Percentiles rank a stretch among this genome's conserved stretches.
These are phyloP conservation scores for Pantherophis guttatus DNA, from an alignment of 2,113 vertebrate genomes.

Conservation along the genomic window DNA sequence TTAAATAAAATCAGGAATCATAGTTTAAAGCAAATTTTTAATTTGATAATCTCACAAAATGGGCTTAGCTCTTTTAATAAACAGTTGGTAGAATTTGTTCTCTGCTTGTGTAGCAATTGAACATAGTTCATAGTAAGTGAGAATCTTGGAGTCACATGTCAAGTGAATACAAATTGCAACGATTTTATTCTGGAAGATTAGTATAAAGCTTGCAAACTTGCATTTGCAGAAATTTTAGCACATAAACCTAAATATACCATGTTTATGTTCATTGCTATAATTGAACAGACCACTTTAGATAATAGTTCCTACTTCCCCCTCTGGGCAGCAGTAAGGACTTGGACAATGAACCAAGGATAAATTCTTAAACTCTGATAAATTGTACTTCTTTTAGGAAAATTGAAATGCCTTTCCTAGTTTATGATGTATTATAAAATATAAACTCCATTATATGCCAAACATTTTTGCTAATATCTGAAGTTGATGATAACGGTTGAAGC, in stretches of 20 bases:
- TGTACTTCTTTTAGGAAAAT: neutral
- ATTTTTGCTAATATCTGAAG: neutral
- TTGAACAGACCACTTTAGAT: neutral
- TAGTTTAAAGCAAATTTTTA: neutral
- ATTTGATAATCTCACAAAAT: neutral
- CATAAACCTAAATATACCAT: neutral
- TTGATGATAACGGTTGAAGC: neutral
- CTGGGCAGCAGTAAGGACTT: neutral
- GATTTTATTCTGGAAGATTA: neutral
- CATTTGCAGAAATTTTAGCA: neutral
- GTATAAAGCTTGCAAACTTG: neutral
- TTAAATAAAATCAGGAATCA: neutral
- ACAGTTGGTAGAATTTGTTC: neutral
- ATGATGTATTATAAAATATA: neutral
- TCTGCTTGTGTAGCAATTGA: neutral
- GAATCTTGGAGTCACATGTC: neutral
- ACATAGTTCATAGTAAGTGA: neutral
- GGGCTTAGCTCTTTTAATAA: neutral
- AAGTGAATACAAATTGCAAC: neutral
- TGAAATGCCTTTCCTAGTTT: neutral
- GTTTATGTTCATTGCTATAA: neutral
- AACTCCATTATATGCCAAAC: neutral
- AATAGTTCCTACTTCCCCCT: neutral
- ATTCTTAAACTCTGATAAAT: neutral
- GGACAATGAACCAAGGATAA: neutral